Percentiles rank a stretch among this genome's conserved stretches.
These are phyloP conservation scores for Cyrtodaria siliqua DNA, from an alignment of 2,888 invertebrate species.

Conservation along the genomic window DNA sequence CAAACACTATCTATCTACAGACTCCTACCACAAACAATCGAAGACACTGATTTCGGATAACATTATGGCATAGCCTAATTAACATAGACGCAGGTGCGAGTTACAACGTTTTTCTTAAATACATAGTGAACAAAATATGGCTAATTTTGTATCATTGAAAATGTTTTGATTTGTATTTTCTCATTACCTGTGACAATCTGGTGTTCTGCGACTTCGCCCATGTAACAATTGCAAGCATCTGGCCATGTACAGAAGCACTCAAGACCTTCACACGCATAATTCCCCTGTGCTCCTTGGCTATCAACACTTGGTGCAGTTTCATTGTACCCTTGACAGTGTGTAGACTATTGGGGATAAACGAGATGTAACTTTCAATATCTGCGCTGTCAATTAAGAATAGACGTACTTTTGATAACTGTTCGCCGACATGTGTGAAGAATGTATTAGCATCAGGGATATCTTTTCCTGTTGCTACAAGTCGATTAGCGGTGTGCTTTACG, in stretches of 20 bases:
- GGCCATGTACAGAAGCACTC: slow-evolving; percentile 4
- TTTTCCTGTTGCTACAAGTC: slow-evolving; percentile 24
- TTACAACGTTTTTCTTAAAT: too few species aligned
- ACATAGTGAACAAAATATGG: too few species aligned
- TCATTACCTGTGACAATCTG: neutral
- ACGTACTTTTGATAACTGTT: neutral
- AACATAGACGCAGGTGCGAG: too few species aligned
- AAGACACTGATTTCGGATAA: too few species aligned
- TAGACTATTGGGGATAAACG: neutral
- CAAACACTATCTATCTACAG: too few species aligned
- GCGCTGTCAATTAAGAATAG: neutral
- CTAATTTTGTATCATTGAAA: too few species aligned
- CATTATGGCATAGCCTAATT: too few species aligned
- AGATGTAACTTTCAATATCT: neutral
- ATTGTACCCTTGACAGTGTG: neutral
- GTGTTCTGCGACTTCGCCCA: neutral
- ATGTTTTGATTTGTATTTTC: too few species aligned
- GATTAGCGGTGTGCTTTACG: slow-evolving; percentile 77
- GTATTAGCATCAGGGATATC: neutral
- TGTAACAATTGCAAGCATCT: neutral
- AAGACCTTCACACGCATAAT: neutral
- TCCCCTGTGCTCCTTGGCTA: neutral
- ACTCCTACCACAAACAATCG: too few species aligned
- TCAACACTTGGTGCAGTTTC: slow-evolving; percentile 2
- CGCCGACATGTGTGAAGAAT: neutral